Base-by-base conservation (phyloP, 2,797 vertebrate genomes). In the Chaunax sp. region DNA sequence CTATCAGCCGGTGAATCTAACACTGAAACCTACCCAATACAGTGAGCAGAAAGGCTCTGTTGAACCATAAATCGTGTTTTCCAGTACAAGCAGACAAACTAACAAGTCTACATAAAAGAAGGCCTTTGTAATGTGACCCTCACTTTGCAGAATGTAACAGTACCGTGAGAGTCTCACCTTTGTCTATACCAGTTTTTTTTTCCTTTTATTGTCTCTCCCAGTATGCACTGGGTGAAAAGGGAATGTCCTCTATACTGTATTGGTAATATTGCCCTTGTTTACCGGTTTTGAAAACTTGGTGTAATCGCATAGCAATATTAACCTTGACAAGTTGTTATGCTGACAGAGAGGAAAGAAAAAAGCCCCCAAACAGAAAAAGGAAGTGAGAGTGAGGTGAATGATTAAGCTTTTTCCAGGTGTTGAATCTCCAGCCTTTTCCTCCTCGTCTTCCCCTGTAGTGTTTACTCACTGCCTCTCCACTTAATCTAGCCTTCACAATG, bases 401-500 rank as follows among this genome's bases (percentile, higher is more conserved):
- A 59, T 59, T 18, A 35, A 43, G 45, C 46, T 57, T 54, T 44
- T 46, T 37, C 46, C 16, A 60, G 54, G 35, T 60, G 56, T 63
- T 54, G 41, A 72, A 44, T 77, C 71, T 53, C 58, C 49, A n/a
- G 55, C 59, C 49, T 58, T 66, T 41, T 66, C 64, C 45, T 78
- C 70, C 38, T 75, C 50, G 16, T 78, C 64, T 55, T 38, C 47
- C 46, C 26, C 40, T 53, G 35, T 22, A 60, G 71, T 72, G 72
- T 90, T 86, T 82, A 76, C 82, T 80, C 9, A 14, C 61, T 74
- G 43, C 63, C 67, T 75, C 80, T 80, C 75, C 79, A 28, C 57
- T 82, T 85, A 85, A 87, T 88, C 76, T 33, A 2, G 57, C 79
- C 85, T 78, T 69, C 56, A 78, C 77, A 74, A 82, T 47, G 66